Base-by-base conservation (phyloP, 2,797 vertebrate species). In the Notolepis coatsorum region DNA sequence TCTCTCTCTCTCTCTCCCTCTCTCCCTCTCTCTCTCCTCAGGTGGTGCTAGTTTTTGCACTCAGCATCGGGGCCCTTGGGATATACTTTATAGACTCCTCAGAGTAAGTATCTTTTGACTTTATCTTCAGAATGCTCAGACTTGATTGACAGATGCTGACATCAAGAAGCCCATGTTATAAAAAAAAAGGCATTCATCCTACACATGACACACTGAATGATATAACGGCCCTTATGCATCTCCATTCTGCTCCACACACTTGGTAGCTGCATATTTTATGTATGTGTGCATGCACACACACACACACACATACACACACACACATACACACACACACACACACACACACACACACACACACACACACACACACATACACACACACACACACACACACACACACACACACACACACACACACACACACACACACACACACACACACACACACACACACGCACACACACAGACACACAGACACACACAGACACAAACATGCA, bases 71-170 rank as follows among this genome's bases (percentile, higher is more conserved):
- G 91, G 98, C 98, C 89, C 96, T 99, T 85, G 97, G 98, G 90
- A 99, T 99, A 94, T 99, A 99, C 95, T 99, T 99, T 92, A 99
- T 99, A 93, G 98, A 99, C 91, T 99, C 98, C 23, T 99, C 98
- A 84, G 97, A 98, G 98, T 99, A 91, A 99, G 98, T 99, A 94
- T 90, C 10, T 28, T 8, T 45, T 50, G 66, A 28, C 33, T 54
- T 15, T 27, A 28, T 59, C 15, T 53, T 55, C 7, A 67, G 24
- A 50, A 49, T 56, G 41, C 24, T 47, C 24, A 25, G 13, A 33
- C 20, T 24, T 12, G 2, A 23, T 24, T 12, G 2, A 65, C 21
- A 57, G 30, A 39, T 18, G 8, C 15, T 37, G 13, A 6, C 25
- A 43, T 18, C 24, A 20, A 6, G n/a, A n/a, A n/a, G n/a, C n/a